These are phyloP conservation scores for Actenoides lindsayi DNA, from an alignment of 2,113 vertebrate genomes.

Conservation along the genomic window DNA sequence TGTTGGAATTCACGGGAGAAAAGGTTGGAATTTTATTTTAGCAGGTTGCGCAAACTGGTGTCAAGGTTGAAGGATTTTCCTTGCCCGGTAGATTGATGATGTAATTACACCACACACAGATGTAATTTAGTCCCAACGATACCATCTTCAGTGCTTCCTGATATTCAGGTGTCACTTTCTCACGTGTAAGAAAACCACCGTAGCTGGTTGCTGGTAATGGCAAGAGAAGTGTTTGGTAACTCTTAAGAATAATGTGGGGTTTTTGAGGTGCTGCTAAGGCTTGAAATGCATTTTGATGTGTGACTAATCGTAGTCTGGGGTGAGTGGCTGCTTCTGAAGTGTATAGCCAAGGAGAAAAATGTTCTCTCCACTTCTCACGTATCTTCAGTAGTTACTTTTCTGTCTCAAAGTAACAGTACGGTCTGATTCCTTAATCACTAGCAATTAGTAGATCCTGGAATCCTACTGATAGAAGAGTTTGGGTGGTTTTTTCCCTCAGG, in stretches of 20 bases:
- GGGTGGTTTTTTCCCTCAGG: not conserved
- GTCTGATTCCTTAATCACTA: not conserved
- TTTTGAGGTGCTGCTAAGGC: not conserved
- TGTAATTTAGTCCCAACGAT: not conserved
- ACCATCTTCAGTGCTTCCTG: not conserved
- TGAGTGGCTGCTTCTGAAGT: not conserved
- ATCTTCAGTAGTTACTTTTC: not conserved
- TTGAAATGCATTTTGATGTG: not conserved
- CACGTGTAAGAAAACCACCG: not conserved
- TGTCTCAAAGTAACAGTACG: not conserved
- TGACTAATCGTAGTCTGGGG: not conserved
- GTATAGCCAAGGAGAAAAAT: not conserved
- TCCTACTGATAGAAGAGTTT: not conserved
- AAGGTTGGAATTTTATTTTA: not conserved
- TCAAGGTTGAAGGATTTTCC: constrained; percentile 1
- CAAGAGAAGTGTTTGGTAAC: not conserved
- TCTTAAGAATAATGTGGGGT: not conserved
- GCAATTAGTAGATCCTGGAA: not conserved
- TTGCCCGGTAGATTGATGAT: not conserved
- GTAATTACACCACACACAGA: not conserved
- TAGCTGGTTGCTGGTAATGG: not conserved
- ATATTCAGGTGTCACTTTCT: not conserved
- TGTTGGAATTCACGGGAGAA: not conserved
- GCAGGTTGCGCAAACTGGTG: not conserved
- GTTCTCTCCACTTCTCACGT: not conserved